phyloP scores from a whole-genome alignment of 1,140 invertebrate genomes.

The Euura lappo region DNA sequence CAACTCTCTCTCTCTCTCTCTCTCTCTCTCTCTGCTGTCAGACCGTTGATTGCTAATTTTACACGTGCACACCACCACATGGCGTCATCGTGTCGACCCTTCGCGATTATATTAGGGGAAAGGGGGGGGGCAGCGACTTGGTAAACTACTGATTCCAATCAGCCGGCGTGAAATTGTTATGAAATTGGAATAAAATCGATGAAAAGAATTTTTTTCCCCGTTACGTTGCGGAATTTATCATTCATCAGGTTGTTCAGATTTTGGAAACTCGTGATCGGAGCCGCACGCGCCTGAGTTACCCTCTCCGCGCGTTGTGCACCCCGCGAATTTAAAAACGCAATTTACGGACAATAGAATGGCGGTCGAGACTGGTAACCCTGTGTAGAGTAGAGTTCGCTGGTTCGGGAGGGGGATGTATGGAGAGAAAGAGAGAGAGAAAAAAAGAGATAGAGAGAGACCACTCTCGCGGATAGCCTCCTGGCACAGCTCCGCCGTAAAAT shows the following conservation, averaged over 20 bases:
- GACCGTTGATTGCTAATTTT: slow-evolving; percentile 3
- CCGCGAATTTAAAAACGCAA: slow-evolving; percentile 57
- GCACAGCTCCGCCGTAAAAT: slow-evolving; percentile 42
- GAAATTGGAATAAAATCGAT: too few relatives aligned
- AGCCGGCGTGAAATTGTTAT: neutral
- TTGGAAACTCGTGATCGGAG: slow-evolving; percentile 30
- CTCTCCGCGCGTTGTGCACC: slow-evolving; percentile 26
- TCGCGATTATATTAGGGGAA: neutral
- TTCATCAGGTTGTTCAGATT: slow-evolving; percentile 15
- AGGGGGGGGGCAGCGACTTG: neutral
- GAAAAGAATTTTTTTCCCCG: too few relatives aligned
- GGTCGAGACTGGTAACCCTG: slow-evolving; percentile 46
- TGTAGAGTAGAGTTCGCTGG: slow-evolving; percentile 14
- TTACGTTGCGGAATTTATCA: too few relatives aligned
- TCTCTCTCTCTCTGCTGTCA: too few relatives aligned
- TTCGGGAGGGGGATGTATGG: slow-evolving; percentile 16
- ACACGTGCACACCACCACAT: neutral
- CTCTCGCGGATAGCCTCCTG: slow-evolving; percentile 18
- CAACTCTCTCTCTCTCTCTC: too few relatives aligned
- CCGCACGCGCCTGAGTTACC: slow-evolving; percentile 20
- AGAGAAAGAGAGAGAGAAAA: slow-evolving; percentile 17
- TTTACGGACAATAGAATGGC: slow-evolving; percentile 54
- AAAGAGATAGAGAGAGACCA: slow-evolving; percentile 18
- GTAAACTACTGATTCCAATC: neutral
- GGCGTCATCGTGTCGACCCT: too few relatives aligned